Percentiles rank a stretch among this genome's conserved stretches.
Evolutionary conservation across 2,113 vertebrate genomes (phyloP).

Genomic region (Otis tarda): DNA sequence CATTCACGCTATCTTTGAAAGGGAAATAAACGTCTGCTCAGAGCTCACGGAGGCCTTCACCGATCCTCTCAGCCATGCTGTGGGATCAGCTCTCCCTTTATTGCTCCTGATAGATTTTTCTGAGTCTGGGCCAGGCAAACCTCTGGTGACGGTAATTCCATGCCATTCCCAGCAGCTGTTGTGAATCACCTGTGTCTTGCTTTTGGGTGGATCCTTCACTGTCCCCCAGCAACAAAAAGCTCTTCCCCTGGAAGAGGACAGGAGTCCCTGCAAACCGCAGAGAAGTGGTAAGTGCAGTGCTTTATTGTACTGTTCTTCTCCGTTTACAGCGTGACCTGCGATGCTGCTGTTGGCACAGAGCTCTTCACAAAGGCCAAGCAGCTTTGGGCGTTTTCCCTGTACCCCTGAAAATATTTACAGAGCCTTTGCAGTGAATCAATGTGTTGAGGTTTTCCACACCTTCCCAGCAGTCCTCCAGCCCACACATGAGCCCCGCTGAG

Average conservation of each 20-base stretch:
- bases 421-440: neutral
- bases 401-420: neutral
- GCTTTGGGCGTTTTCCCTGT: neutral
- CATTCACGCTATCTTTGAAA: neutral
- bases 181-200: neutral
- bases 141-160: fast-evolving
- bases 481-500: fast-evolving
- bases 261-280: neutral
- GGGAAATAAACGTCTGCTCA: neutral
- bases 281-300: neutral
- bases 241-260: neutral
- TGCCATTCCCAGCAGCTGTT: neutral
- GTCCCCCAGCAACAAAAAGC: neutral
- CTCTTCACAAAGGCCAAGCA: neutral
- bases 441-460: neutral
- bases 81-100: neutral
- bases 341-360: neutral
- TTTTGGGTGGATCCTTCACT: neutral
- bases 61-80: neutral
- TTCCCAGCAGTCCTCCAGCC: neutral
- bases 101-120: neutral
- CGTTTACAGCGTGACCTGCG: fast-evolving
- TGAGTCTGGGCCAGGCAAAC: neutral
- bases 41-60: fast-evolving
- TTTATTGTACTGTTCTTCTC: neutral